A percentile compares a stretch with the other conserved stretches of the same genome.
phyloP scores from a whole-genome alignment of 2,888 invertebrate genomes.

The Tridacna gigas region DNA sequence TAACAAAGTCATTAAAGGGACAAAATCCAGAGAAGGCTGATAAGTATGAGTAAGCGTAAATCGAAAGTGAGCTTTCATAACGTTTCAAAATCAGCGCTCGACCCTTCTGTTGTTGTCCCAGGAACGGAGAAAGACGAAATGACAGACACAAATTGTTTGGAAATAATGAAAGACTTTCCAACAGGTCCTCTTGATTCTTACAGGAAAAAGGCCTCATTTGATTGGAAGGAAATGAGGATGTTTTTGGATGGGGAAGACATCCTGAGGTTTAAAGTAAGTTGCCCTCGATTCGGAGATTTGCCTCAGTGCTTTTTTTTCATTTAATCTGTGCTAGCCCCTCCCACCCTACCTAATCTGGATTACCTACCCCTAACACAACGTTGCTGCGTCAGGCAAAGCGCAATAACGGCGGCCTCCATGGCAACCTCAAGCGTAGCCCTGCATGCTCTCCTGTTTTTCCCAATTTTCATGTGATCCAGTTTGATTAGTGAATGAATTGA shows the following conservation, averaged over 20 bases:
- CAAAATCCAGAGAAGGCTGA: background rate
- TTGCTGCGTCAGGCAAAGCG: too few relatives aligned
- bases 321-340: too few relatives aligned
- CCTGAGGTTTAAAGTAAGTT: constrained; percentile 90
- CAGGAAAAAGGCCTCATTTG: constrained; percentile 92
- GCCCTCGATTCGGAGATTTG: background rate
- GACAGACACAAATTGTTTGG: constrained; percentile 52
- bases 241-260: constrained; percentile 92
- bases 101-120: constrained; percentile 60
- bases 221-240: constrained; percentile 94
- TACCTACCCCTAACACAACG: too few relatives aligned
- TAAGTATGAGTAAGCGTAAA: constrained; percentile 12
- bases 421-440: too few relatives aligned
- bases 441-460: too few relatives aligned
- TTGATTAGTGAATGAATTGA: too few relatives aligned
- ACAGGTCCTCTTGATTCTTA: constrained; percentile 91
- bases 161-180: constrained; percentile 77
- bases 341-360: too few relatives aligned
- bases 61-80: constrained; percentile 23
- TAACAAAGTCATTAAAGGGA: background rate
- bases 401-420: too few relatives aligned
- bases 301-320: too few relatives aligned
- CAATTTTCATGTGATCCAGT: too few relatives aligned
- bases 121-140: constrained; percentile 50
- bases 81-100: constrained; percentile 43